These are phyloP conservation scores for Pecten maximus DNA, from an alignment of 2,888 invertebrate genomes.

Conservation along the genomic window DNA sequence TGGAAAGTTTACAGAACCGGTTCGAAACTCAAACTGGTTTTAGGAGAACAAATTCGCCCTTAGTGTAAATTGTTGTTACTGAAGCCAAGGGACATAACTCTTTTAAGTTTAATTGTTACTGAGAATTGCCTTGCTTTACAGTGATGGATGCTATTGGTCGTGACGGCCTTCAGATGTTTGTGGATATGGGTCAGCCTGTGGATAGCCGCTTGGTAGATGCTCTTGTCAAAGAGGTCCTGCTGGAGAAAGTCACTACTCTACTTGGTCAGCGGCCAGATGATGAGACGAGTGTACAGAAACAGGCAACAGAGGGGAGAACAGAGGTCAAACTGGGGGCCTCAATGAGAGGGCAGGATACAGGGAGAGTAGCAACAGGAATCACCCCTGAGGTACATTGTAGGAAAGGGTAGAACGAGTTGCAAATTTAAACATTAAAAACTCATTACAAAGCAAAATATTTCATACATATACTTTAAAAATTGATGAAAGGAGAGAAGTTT, in stretches of 20 bases:
- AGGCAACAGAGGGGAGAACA: conserved; percentile 45
- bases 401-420: neutral
- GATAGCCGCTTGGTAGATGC: conserved; percentile 77
- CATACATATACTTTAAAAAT: too few species aligned
- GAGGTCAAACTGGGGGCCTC: conserved; percentile 37
- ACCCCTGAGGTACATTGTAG: conserved; percentile 52
- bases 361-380: conserved; percentile 42
- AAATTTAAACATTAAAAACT: neutral
- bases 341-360: neutral
- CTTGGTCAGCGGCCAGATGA: conserved; percentile 71
- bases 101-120: too few species aligned
- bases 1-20: too few species aligned
- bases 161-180: conserved; percentile 79
- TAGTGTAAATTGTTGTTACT: too few species aligned
- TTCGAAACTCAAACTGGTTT: too few species aligned
- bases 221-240: conserved; percentile 77
- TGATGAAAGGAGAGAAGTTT: too few species aligned
- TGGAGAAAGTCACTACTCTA: conserved; percentile 76
- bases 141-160: conserved; percentile 76
- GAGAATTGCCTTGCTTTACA: too few species aligned
- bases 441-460: neutral
- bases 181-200: conserved; percentile 79
- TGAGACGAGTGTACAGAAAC: conserved; percentile 53
- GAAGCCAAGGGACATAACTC: too few species aligned
- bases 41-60: too few species aligned